Base-by-base conservation (phyloP, 2,113 vertebrate species). In the Hucho hucho region DNA sequence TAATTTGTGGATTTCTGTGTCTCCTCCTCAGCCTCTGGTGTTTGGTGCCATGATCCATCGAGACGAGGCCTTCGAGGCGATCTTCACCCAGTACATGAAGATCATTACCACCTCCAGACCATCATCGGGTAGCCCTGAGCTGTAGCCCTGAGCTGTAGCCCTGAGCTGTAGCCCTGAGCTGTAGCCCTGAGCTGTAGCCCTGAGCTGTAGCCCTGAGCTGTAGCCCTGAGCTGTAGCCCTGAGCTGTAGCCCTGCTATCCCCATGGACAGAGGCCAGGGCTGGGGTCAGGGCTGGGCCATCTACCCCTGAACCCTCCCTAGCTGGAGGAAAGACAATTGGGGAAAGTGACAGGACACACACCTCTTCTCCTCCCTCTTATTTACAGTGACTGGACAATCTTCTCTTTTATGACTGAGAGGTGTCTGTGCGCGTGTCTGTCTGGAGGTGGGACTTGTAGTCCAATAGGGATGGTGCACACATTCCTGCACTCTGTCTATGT, bases 31-130 rank as follows among this genome's bases (percentile, higher is more conserved):
- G 98, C 98, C 97, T 25, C 90, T 99, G 83, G 96, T 99, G 83
- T 99, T 99, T 14, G 97, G 98, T 69, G 98, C 98, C 91, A 99
- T 99, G 97, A 95, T 98, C 86, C 98, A 99, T 91, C 92, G 98
- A 86, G 98, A 99, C 5, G 98, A 99, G 93, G 98, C 98, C 68
- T 99, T 99, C 28, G 97, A 99, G 91, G 92, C 97, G 64, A 98
- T 99, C 85, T 95, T 95, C 87, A 94, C 79, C 79, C 98, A 99
- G 82, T 98, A 99, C 65, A 76, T 94, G 92, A 98, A 98, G 88
- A 97, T 96, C 81, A 89, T 95, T 1, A 81, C 94, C 92, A 87
- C 86, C 81, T 80, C 78, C 78, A 92, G 89, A 68, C 90, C 89
- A 69, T 89, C 89, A 0, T 81, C 92, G 87, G 88, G 93, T 83